Evolutionary conservation across 2,113 vertebrate species (phyloP).

Genomic region (Rhinoptilus africanus): DNA sequence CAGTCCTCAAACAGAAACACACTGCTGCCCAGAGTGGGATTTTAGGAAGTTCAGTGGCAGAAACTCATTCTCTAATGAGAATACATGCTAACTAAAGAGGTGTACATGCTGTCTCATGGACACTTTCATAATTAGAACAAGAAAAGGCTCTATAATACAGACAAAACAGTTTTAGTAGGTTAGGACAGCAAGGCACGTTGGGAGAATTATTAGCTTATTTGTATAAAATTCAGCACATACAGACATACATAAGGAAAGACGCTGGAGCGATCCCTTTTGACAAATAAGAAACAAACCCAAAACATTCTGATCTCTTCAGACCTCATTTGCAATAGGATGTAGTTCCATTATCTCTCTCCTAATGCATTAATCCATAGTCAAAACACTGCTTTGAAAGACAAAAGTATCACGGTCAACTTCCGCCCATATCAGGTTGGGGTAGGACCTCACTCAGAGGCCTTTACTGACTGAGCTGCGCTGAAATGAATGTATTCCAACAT

Average conservation of each 20-base stretch:
- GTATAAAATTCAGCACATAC: not conserved
- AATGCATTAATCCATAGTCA: not conserved
- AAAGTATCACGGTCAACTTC: not conserved
- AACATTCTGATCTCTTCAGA: not conserved
- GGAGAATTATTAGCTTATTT: not conserved
- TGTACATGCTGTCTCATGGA: rapidly evolving
- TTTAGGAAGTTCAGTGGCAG: not conserved
- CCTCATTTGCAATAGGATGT: not conserved
- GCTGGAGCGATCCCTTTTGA: not conserved
- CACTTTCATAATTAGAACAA: not conserved
- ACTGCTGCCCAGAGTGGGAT: not conserved
- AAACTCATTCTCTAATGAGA: not conserved
- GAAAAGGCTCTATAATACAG: not conserved
- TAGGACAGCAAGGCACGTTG: not conserved
- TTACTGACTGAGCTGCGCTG: not conserved
- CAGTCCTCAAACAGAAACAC: not conserved
- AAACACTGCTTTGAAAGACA: not conserved
- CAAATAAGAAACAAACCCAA: not conserved
- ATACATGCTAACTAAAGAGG: not conserved
- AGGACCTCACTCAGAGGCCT: not conserved
- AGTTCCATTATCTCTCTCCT: not conserved
- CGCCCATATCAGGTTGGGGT: not conserved
- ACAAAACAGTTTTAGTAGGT: not conserved
- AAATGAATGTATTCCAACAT: rapidly evolving
- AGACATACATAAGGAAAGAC: not conserved